phyloP scores from a whole-genome alignment of 2,888 invertebrate genomes.

The Drosophila maculinotata region DNA sequence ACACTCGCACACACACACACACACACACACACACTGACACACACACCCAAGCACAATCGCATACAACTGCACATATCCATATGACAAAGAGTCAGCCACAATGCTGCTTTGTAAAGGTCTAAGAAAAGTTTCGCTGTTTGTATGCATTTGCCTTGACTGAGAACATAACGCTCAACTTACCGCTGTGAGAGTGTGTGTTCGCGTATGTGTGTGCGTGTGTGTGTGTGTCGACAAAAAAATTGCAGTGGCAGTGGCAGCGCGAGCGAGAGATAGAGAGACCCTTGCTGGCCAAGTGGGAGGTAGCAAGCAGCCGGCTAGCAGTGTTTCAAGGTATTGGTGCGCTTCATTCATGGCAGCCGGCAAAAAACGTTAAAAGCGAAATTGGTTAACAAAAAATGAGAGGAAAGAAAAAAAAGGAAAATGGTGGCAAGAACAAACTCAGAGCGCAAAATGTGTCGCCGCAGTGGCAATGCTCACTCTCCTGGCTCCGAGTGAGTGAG shows the following conservation, averaged over 20 bases:
- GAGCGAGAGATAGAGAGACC: constrained; percentile 1
- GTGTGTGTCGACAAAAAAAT: constrained; percentile 46
- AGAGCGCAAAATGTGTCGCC: constrained; percentile 59
- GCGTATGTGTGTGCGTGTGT: constrained; percentile 10
- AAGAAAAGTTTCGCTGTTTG: constrained; percentile 64
- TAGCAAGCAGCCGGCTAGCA: constrained; percentile 63
- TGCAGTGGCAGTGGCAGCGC: constrained; percentile 46
- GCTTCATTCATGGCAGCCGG: constrained; percentile 80
- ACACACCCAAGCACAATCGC: constrained; percentile 16
- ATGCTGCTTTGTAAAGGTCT: constrained; percentile 59
- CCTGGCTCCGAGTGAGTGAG: no score
- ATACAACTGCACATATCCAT: constrained; percentile 15
- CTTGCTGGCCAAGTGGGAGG: constrained; percentile 58
- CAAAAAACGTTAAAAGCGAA: constrained; percentile 81
- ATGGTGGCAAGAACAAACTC: constrained; percentile 62
- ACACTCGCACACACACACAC: constrained; percentile 34
- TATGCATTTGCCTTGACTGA: constrained; percentile 59
- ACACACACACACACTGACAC: constrained; percentile 8
- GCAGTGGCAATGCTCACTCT: constrained; percentile 23
- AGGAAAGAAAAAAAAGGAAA: constrained; percentile 61
- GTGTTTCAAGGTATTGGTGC: constrained; percentile 51
- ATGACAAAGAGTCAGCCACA: constrained; percentile 62
- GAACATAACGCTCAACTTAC: constrained; percentile 59
- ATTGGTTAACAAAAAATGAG: constrained; percentile 58
- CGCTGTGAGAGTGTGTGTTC: constrained; percentile 14